These are phyloP conservation scores for Pyrocoelia pectoralis DNA, from an alignment of 2,888 invertebrate species.

Conservation along the genomic window DNA sequence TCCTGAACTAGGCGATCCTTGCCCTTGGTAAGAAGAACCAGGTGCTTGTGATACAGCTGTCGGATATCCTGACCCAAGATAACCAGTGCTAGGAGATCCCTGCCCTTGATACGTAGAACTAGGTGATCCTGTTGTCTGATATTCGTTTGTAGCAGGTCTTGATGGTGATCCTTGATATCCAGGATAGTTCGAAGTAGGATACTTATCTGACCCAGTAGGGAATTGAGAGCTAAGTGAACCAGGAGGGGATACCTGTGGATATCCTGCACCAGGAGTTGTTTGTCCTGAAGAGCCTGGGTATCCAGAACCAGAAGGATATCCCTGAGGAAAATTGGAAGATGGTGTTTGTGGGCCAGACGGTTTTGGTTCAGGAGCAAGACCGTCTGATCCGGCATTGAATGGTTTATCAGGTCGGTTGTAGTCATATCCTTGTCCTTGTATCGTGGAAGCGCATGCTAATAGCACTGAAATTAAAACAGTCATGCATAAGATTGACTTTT, in stretches of 20 bases:
- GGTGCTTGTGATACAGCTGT: no score
- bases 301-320: constrained; percentile 33
- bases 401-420: constrained; percentile 76
- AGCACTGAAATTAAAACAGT: constrained; percentile 9
- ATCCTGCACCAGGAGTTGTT: neutral
- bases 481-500: neutral
- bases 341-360: constrained; percentile 39
- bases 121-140: neutral
- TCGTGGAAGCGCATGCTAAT: constrained; percentile 58
- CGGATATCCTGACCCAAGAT: neutral
- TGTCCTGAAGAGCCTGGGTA: constrained; percentile 44
- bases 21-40: no score
- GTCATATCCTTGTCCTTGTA: constrained; percentile 73
- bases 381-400: constrained; percentile 54
- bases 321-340: neutral
- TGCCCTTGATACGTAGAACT: neutral
- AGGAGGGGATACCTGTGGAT: constrained; percentile 37
- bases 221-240: neutral
- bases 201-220: constrained; percentile 35
- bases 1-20: no score
- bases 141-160: constrained; percentile 23
- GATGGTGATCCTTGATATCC: constrained; percentile 19
- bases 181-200: constrained; percentile 16
- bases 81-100: neutral
- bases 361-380: constrained; percentile 42